These are phyloP conservation scores for Hemitrygon akajei DNA, from an alignment of 2,797 vertebrate genomes.

Conservation along the genomic window DNA sequence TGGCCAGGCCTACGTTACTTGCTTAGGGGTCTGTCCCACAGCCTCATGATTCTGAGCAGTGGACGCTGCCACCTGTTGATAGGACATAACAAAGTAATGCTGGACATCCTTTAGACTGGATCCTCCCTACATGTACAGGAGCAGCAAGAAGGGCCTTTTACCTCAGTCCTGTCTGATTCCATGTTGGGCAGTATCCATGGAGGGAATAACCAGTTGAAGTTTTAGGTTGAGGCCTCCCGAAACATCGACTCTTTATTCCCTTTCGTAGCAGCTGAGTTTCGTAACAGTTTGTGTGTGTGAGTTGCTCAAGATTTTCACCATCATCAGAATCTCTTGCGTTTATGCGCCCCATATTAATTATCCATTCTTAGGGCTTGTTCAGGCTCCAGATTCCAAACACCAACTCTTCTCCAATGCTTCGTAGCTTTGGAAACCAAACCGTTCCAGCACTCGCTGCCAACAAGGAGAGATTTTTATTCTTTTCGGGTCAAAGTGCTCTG, in stretches of 20 bases:
- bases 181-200: no score
- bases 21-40: background rate
- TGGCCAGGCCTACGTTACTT: background rate
- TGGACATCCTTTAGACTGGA: background rate
- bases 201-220: no score
- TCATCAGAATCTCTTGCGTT: no score
- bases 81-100: background rate
- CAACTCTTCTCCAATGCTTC: background rate
- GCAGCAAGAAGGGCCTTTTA: background rate
- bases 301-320: no score
- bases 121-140: background rate
- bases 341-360: background rate
- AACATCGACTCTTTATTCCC: no score
- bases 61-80: background rate
- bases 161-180: background rate
- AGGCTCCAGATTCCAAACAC: background rate
- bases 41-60: background rate
- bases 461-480: background rate
- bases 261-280: no score
- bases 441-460: background rate
- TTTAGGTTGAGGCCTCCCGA: no score
- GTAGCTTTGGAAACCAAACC: background rate
- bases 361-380: background rate
- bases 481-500: background rate
- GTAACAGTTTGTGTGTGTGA: no score